Evolutionary conservation across 2,113 vertebrate genomes (phyloP).

Genomic region (Myotis yumanensis): DNA sequence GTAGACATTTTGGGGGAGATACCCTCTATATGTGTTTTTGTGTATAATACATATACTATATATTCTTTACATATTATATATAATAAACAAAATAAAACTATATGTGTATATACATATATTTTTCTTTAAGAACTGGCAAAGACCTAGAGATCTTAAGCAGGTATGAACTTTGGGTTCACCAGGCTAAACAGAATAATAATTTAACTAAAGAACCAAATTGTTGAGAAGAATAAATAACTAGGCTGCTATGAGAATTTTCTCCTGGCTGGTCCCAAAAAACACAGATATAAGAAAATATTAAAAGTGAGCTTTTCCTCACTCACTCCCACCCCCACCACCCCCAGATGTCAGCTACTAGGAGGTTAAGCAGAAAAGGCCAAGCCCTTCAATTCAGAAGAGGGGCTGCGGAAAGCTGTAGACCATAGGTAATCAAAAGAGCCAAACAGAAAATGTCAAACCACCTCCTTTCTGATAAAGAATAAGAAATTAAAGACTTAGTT

Average conservation of each 20-base stretch:
- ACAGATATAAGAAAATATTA: background rate
- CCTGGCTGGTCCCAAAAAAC: background rate
- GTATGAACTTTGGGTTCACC: background rate
- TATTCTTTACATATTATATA: background rate
- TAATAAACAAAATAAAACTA: background rate
- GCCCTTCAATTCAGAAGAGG: background rate
- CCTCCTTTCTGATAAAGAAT: background rate
- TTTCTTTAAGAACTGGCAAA: background rate
- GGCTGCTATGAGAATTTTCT: background rate
- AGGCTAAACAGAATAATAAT: background rate
- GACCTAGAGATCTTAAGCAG: background rate
- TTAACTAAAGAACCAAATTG: background rate
- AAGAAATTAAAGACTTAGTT: constrained; percentile 19
- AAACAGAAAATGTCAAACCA: background rate
- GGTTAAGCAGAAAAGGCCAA: background rate
- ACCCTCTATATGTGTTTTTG: background rate
- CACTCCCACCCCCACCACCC: too few species aligned
- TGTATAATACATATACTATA: background rate
- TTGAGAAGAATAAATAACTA: background rate
- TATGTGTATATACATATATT: background rate
- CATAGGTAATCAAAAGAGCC: background rate
- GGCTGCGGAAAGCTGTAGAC: background rate
- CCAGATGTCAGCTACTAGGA: background rate
- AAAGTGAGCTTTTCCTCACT: background rate
- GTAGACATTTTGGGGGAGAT: background rate